Conservation (phyloP, 1,140 invertebrate genomes). For the Zaprionus africanus region DNA sequence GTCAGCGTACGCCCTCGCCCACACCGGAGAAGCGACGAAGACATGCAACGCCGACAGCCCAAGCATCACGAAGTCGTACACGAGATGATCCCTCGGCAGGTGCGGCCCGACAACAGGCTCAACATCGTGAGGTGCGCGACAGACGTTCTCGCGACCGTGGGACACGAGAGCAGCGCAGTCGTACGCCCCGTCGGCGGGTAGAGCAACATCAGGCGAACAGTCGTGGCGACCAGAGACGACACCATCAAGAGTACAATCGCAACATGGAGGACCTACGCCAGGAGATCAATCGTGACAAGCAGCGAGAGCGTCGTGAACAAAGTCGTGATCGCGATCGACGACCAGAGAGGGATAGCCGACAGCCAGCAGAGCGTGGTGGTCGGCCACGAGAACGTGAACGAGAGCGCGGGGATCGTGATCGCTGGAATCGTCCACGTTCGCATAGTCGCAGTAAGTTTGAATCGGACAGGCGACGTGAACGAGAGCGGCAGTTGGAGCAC, state of each 20-base stretch:
- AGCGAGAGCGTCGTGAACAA: constrained; percentile 68
- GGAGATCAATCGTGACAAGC: constrained; percentile 83
- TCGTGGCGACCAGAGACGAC: constrained; percentile 69
- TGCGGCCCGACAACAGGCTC: constrained; percentile 16
- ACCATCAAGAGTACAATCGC: constrained; percentile 80
- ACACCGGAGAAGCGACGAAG: constrained; percentile 61
- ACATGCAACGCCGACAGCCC: constrained; percentile 46
- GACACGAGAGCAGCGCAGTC: constrained; percentile 48
- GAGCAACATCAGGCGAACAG: constrained; percentile 33
- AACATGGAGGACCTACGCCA: constrained; percentile 80
- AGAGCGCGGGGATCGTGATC: constrained; percentile 60
- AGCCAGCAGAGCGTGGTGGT: constrained; percentile 41
- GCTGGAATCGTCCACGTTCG: constrained; percentile 72
- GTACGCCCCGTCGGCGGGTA: constrained; percentile 59
- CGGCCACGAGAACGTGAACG: constrained; percentile 57
- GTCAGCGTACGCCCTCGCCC: constrained; percentile 72
- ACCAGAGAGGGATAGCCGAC: constrained; percentile 51
- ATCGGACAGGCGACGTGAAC: constrained; percentile 70
- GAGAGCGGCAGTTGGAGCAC: constrained; percentile 65
- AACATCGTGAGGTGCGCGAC: constrained; percentile 36
- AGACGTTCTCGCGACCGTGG: constrained; percentile 46
- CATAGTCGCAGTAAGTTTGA: constrained; percentile 82
- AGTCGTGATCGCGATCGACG: constrained; percentile 61
- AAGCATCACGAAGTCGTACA: constrained; percentile 35
- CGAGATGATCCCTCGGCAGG: constrained; percentile 35